Base-by-base conservation (phyloP, 1,140 invertebrate species). In the Drosophila orena region DNA sequence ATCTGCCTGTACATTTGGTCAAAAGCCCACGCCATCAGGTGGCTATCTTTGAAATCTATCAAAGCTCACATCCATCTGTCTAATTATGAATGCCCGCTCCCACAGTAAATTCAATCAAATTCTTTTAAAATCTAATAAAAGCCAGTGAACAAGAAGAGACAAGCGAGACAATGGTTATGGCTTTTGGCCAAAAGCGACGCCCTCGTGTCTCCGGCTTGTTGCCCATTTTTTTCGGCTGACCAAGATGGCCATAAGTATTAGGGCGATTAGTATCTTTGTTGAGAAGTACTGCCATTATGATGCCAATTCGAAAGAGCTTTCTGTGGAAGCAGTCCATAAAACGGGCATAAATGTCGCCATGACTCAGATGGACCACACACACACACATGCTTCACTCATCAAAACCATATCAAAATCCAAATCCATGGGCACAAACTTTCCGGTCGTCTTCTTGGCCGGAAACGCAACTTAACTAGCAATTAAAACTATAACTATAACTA, bases 401-500 rank as follows among this genome's bases (percentile, higher is more conserved):
- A 30, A 30, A 30, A 30, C 8, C 7, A 30, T 10, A 10, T 30
- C 30, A 8, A 8, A 30, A 30, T 30, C 30, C 30, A 10, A n/a
- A 15, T 8, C 22, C 42, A 44, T 46, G 22, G 44, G 44, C 44
- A 75, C 44, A 55, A 76, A 75, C 76, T 88, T 88, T 83, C 79
- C 84, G 83, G 77, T 57, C 40, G 65, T 38, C 35, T 50, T 38
- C 35, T 50, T 44, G 53, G 58, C 64, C 83, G 83, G 83, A 88
- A 88, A 89, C 61, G 77, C 76, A 79, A 76, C 83, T 79, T 89
- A 88, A 89, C 83, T 69, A 54, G 79, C 83, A 89, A 88, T 88
- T 88, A 88, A 88, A 88, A 86, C 71, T 83, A 83, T 83, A 88
- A 86, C 71, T 83, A 83, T 83, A 79, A 83, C 84, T 89, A 83